Conservation (phyloP, 2,888 invertebrate species). For the Drosophila macrospina region DNA sequence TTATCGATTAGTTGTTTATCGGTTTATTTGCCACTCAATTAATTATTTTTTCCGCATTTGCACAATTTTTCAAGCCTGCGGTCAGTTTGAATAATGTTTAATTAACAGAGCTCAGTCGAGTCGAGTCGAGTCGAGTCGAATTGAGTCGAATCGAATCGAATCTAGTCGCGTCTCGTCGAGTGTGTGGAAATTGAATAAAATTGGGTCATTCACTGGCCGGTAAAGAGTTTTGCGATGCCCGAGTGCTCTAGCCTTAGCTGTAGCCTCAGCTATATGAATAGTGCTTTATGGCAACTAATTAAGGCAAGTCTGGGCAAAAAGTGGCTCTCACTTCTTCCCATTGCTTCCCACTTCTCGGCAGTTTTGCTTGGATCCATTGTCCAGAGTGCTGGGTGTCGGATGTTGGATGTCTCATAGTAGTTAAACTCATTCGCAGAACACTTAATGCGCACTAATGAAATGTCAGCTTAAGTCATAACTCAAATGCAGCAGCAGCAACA, state of each 20-base stretch:
- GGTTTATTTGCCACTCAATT: constrained; percentile 55
- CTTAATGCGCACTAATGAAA: constrained; percentile 83
- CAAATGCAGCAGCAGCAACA: constrained; percentile 65
- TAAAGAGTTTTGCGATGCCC: constrained; percentile 32
- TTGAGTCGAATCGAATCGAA: not conserved
- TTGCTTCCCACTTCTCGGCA: too few species aligned
- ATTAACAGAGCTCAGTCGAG: constrained; percentile 55
- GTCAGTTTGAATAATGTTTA: constrained; percentile 70
- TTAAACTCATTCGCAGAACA: constrained; percentile 78
- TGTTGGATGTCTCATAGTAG: constrained; percentile 49
- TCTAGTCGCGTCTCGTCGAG: constrained; percentile 4
- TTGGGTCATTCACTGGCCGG: constrained; percentile 57
- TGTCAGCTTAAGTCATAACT: constrained; percentile 84
- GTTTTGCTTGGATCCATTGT: constrained; percentile 1
- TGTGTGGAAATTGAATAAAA: constrained; percentile 48
- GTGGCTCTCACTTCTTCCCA: not conserved
- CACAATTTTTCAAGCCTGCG: constrained; percentile 58
- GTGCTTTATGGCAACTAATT: constrained; percentile 63
- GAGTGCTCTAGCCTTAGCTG: constrained; percentile 20
- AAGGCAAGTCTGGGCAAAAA: constrained; percentile 51
- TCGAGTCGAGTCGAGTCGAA: not conserved
- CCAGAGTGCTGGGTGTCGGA: constrained; percentile 23
- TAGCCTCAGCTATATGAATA: constrained; percentile 50
- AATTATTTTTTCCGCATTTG: constrained; percentile 55
- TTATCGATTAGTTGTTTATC: constrained; percentile 45